phyloP scores from a whole-genome alignment of 2,113 vertebrate species.

The Chunga burmeisteri region DNA sequence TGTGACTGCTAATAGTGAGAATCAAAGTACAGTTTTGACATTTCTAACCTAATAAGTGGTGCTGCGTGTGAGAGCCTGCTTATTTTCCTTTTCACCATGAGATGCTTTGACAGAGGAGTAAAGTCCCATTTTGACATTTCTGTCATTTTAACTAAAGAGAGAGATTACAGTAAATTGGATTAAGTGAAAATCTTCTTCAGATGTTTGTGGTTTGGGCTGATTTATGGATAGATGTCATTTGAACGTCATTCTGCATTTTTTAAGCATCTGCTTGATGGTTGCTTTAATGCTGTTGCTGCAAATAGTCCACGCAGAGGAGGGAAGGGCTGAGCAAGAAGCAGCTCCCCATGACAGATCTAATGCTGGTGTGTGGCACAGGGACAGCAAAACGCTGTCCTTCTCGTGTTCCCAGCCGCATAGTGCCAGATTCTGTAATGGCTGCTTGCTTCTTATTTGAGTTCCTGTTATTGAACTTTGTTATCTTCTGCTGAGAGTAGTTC shows the following conservation, averaged over 20 bases:
- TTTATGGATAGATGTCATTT: conserved; percentile 70
- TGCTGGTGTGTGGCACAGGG: not conserved
- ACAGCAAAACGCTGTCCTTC: not conserved
- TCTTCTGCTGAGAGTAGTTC: not conserved
- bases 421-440: not conserved
- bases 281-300: conserved; percentile 43
- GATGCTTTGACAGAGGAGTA: conserved; percentile 65
- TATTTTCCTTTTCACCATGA: conserved; percentile 66
- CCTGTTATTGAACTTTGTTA: not conserved
- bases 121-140: conserved; percentile 68
- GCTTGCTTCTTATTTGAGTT: not conserved
- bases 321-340: conserved; percentile 34
- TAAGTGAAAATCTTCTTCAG: conserved; percentile 70
- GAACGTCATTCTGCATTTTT: conserved; percentile 62
- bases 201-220: conserved; percentile 69
- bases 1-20: conserved; percentile 57
- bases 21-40: conserved; percentile 66
- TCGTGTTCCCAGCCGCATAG: not conserved
- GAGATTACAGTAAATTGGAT: conserved; percentile 71
- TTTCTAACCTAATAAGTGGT: conserved; percentile 65
- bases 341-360: conserved; percentile 9
- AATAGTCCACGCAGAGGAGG: conserved; percentile 12
- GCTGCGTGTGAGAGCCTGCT: conserved; percentile 35
- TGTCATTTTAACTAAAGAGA: conserved; percentile 69
- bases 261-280: conserved; percentile 63